Base-by-base conservation (phyloP, 2,797 vertebrate species). In the Furcifer pardalis region DNA sequence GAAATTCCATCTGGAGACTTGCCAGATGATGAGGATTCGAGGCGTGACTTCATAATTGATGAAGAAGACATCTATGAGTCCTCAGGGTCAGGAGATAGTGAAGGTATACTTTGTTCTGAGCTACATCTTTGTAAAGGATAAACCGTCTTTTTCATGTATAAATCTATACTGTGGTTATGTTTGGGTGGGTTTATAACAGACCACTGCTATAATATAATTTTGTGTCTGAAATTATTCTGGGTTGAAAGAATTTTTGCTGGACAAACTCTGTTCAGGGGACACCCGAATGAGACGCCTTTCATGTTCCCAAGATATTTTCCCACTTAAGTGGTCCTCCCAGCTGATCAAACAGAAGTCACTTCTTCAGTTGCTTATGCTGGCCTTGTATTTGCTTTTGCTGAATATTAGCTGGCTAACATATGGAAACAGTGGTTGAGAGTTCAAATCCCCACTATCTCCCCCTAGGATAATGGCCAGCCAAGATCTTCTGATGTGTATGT, bases 71-170 rank as follows among this genome's bases (percentile, higher is more conserved):
- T n/a, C 0, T 94, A 96, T 65, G 95, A 96, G 25, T 32, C 91
- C 5, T 99, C 98, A 1, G 98, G 97, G 7, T 99, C 98, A 84
- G 98, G 98, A 77, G 97, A 96, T 80, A 84, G 74, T 35, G 30
- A 37, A 94, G 94, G 95, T 97, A 85, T 0, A 44, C 77, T 42
- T 80, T 52, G 13, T 27, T 77, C 63, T 69, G 25, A 46, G 27
- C 4, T 40, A 21, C 15, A 3, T 68, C 27, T 68, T 74, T 9
- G 2, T 69, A 46, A 56, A 73, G 56, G 30, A 5, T 35, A n/a
- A 32, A 32, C 12, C n/a, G 37, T 25, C 63, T 56, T 77, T 68
- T 68, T 15, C 63, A 32, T 60, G 25, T 60, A 59, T 42, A n/a
- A 59, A 44, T 73, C 49, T n/a, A n/a, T n/a, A n/a, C n/a, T 66